Evolutionary conservation across 2,797 vertebrate genomes (phyloP).

Genomic region (Neosilurus mollespiculum): DNA sequence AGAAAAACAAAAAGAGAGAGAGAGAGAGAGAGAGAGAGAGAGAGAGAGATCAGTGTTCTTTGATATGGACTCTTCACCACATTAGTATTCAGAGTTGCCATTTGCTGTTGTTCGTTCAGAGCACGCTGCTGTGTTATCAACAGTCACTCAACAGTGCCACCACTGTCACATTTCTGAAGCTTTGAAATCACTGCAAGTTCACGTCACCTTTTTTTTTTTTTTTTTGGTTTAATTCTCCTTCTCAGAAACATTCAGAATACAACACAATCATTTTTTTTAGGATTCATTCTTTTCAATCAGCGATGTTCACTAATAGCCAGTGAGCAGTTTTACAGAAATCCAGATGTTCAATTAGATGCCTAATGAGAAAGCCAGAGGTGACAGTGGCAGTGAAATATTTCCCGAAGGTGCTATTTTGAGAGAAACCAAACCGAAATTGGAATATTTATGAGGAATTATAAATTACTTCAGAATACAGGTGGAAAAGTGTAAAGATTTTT

Average conservation of each 20-base stretch:
- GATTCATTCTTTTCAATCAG: not conserved
- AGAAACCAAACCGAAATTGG: not conserved
- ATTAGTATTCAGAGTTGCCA: slow-evolving; percentile 68
- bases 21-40: slow-evolving; percentile 21
- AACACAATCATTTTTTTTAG: not conserved
- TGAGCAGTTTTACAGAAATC: not conserved
- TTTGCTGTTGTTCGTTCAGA: slow-evolving; percentile 60
- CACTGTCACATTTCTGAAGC: slow-evolving; percentile 68
- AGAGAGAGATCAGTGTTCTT: slow-evolving; percentile 33
- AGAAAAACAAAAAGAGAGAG: not conserved
- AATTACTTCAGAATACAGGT: not conserved
- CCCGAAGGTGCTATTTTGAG: not conserved
- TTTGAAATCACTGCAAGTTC: slow-evolving; percentile 70
- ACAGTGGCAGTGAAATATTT: not conserved
- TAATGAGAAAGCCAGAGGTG: slow-evolving; percentile 1
- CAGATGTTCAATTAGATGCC: not conserved
- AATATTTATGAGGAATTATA: not conserved
- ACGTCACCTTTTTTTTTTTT: slow-evolving; percentile 58
- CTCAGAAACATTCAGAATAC: not conserved
- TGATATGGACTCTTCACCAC: slow-evolving; percentile 43
- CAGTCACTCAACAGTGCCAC: slow-evolving; percentile 65
- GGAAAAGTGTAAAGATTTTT: not conserved
- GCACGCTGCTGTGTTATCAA: slow-evolving; percentile 60
- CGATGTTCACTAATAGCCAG: not conserved
- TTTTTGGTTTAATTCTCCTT: not conserved